phyloP scores from a whole-genome alignment of 2,113 vertebrate genomes.

The Triplophysa siluroides region DNA sequence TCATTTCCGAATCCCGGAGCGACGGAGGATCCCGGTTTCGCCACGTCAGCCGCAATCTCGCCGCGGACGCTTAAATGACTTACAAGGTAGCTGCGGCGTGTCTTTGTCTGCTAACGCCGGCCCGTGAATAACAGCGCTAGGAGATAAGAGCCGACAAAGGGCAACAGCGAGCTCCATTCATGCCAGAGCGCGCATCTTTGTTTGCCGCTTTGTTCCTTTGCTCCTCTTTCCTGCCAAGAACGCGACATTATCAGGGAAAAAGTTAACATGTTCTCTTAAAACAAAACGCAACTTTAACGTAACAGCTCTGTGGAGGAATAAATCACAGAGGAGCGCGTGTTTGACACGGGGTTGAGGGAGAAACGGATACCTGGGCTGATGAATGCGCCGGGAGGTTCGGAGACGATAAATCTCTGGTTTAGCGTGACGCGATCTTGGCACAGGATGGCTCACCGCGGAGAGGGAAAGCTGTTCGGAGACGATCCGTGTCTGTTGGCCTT shows the following conservation, averaged over 20 bases:
- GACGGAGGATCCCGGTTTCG: slow-evolving; percentile 24
- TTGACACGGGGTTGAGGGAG: neutral
- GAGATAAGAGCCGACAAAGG: slow-evolving; percentile 53
- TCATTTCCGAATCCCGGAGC: slow-evolving; percentile 50
- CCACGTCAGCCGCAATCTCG: slow-evolving; percentile 39
- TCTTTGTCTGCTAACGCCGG: slow-evolving; percentile 47
- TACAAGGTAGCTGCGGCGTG: slow-evolving; percentile 48
- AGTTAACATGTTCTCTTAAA: slow-evolving; percentile 4
- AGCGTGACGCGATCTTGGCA: slow-evolving; percentile 57
- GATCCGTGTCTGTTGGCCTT: slow-evolving; percentile 25
- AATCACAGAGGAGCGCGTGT: neutral
- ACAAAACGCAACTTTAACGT: neutral
- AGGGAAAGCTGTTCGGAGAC: slow-evolving; percentile 25
- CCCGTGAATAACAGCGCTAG: slow-evolving; percentile 30
- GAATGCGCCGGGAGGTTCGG: slow-evolving; percentile 59
- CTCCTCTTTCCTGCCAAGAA: slow-evolving; percentile 25
- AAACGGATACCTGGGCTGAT: slow-evolving; percentile 62
- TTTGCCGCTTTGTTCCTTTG: slow-evolving; percentile 13
- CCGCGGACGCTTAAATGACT: slow-evolving; percentile 50
- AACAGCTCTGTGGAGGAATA: neutral
- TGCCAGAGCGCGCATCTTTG: slow-evolving; percentile 14
- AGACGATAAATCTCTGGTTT: slow-evolving; percentile 65
- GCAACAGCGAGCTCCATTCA: slow-evolving; percentile 32
- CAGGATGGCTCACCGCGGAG: slow-evolving; percentile 48
- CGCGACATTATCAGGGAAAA: slow-evolving; percentile 20